A percentile compares a stretch with the other conserved stretches of the same genome.
These are phyloP conservation scores for Zophobas atratus DNA, from an alignment of 1,140 invertebrate species.

Conservation along the genomic window DNA sequence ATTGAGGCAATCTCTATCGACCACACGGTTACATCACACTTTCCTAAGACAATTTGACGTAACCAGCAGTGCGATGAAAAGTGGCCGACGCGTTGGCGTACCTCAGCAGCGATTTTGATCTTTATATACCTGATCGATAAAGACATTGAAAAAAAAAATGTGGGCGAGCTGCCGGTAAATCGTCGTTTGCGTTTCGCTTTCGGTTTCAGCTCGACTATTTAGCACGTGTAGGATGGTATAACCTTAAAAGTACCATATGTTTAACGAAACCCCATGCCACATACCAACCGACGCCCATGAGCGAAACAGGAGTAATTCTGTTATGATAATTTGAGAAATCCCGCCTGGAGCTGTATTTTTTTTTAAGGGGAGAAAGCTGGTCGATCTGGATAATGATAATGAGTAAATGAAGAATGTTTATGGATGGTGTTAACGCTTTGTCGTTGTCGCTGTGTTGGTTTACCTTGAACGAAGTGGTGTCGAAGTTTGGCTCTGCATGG, in stretches of 20 bases:
- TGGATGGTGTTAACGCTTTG: too few species aligned
- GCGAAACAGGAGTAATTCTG: not conserved
- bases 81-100: slow-evolving; percentile 11
- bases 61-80: slow-evolving; percentile 23
- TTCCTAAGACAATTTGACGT: slow-evolving; percentile 21
- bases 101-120: not conserved
- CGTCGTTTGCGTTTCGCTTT: slow-evolving; percentile 13
- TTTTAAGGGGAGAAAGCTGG: not conserved
- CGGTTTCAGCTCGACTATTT: slow-evolving; percentile 27
- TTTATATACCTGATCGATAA: slow-evolving; percentile 2
- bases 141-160: not conserved
- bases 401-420: too few species aligned
- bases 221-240: slow-evolving; percentile 4
- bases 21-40: slow-evolving; percentile 14
- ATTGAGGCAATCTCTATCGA: not conserved
- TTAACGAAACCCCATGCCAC: not conserved
- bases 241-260: slow-evolving; percentile 18
- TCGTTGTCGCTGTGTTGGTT: too few species aligned
- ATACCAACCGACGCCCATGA: slow-evolving; percentile 13
- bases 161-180: slow-evolving; percentile 23
- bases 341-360: too few species aligned
- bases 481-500: too few species aligned
- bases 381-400: not conserved
- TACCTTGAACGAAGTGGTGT: too few species aligned
- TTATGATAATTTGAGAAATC: too few species aligned